These are phyloP conservation scores for Plagodis dolabraria DNA, from an alignment of 2,888 invertebrate species.

Conservation along the genomic window DNA sequence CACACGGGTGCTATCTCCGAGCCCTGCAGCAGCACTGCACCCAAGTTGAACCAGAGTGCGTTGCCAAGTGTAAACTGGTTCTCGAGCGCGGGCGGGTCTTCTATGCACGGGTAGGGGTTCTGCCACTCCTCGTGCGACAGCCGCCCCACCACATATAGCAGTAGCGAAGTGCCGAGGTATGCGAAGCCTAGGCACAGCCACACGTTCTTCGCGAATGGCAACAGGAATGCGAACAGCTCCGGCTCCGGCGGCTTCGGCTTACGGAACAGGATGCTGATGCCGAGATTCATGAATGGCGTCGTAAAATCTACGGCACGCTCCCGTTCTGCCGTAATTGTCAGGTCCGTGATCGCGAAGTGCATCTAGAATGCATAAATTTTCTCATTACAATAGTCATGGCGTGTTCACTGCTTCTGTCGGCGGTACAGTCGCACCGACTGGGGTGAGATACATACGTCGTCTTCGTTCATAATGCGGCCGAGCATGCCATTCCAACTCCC, in stretches of 20 bases:
- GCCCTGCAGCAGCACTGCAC: slow-evolving; percentile 94
- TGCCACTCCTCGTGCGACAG: slow-evolving; percentile 95
- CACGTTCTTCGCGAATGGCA: slow-evolving; percentile 92
- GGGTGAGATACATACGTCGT: slow-evolving; percentile 59
- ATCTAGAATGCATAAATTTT: slow-evolving; percentile 78
- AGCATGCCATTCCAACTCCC: slow-evolving; percentile 90
- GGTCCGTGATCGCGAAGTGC: slow-evolving; percentile 96
- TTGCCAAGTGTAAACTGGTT: slow-evolving; percentile 94
- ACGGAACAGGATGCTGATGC: slow-evolving; percentile 94
- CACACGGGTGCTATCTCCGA: slow-evolving; percentile 95
- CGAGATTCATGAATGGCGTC: slow-evolving; percentile 97
- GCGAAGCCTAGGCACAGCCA: slow-evolving; percentile 95
- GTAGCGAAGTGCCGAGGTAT: slow-evolving; percentile 91
- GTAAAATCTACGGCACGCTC: slow-evolving; percentile 97
- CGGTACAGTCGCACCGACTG: background rate
- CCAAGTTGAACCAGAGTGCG: slow-evolving; percentile 95
- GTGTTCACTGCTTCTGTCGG: too few relatives aligned
- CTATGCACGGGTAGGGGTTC: slow-evolving; percentile 94
- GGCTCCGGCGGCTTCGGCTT: slow-evolving; percentile 93
- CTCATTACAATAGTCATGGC: too few relatives aligned
- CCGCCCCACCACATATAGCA: slow-evolving; percentile 92
- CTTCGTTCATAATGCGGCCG: slow-evolving; percentile 86
- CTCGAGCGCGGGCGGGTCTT: slow-evolving; percentile 91
- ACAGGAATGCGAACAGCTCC: slow-evolving; percentile 95
- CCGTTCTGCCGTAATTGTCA: slow-evolving; percentile 95